phyloP scores from a whole-genome alignment of 1,140 invertebrate species.

The Drosophila sproati region DNA sequence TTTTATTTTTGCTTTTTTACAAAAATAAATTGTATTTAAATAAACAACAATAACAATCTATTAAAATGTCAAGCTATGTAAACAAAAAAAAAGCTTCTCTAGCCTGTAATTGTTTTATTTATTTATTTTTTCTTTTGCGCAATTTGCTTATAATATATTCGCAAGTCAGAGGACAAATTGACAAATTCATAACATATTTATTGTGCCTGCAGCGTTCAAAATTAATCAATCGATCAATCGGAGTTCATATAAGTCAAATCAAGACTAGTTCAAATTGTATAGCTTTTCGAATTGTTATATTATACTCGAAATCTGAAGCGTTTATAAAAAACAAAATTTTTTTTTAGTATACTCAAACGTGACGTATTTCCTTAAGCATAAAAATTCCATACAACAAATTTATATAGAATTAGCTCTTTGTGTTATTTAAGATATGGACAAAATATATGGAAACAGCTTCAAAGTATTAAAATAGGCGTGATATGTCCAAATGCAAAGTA shows the following conservation, averaged over 20 bases:
- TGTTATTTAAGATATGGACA: too few species aligned
- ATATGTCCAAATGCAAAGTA: too few species aligned
- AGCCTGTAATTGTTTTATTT: neutral
- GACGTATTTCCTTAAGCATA: too few species aligned
- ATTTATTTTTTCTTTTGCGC: constrained; percentile 55
- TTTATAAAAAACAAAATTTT: too few species aligned
- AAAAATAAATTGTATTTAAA: constrained; percentile 57
- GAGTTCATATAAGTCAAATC: neutral
- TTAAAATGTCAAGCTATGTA: constrained; percentile 68
- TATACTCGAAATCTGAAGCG: too few species aligned
- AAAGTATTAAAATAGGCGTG: too few species aligned
- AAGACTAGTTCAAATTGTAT: constrained; percentile 19
- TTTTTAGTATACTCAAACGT: too few species aligned
- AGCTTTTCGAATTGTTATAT: too few species aligned
- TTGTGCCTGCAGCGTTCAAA: constrained; percentile 48
- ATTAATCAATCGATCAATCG: constrained; percentile 20
- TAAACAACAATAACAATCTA: constrained; percentile 69
- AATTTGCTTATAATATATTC: constrained; percentile 81
- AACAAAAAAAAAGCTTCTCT: constrained; percentile 44
- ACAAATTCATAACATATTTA: constrained; percentile 73
- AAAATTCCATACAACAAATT: too few species aligned
- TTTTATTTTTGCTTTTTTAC: constrained; percentile 13
- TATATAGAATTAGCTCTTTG: too few species aligned
- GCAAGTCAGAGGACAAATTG: constrained; percentile 76
- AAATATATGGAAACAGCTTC: too few species aligned